phyloP scores from a whole-genome alignment of 2,888 invertebrate genomes.

The Drosophila kambysellisi region DNA sequence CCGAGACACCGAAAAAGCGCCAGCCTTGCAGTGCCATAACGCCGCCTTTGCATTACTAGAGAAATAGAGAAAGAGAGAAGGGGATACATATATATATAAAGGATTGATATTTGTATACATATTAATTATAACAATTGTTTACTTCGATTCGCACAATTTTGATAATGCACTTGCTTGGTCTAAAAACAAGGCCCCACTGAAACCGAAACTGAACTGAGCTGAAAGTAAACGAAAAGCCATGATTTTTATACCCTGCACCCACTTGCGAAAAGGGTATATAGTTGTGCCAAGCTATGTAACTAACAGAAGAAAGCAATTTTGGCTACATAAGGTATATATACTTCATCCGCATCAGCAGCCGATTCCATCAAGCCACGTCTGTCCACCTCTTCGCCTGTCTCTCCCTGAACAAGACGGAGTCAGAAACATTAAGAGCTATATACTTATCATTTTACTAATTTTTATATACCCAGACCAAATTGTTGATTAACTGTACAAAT shows the following conservation, averaged over 20 bases:
- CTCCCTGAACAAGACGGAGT: not conserved
- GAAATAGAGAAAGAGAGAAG: not conserved
- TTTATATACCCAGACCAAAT: not conserved
- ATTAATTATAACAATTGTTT: constrained; percentile 5
- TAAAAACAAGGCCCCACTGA: constrained; percentile 3
- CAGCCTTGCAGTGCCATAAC: constrained; percentile 85
- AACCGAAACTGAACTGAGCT: constrained; percentile 10
- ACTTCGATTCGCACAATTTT: constrained; percentile 17
- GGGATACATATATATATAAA: not conserved
- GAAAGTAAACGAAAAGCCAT: constrained; percentile 33
- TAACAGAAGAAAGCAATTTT: not conserved
- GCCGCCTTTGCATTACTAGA: constrained; percentile 82
- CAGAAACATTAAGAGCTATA: not conserved
- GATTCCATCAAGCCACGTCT: not conserved
- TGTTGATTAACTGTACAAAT: not conserved
- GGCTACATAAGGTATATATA: not conserved
- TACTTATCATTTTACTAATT: not conserved
- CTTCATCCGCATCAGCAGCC: not conserved
- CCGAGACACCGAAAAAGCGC: constrained; percentile 85
- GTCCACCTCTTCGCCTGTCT: not conserved
- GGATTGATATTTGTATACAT: constrained; percentile 1
- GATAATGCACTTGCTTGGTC: constrained; percentile 5
- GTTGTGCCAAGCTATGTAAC: not conserved
- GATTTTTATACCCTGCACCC: constrained; percentile 9
- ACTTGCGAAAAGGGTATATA: not conserved